A percentile compares a stretch with the other conserved stretches of the same genome.
Evolutionary conservation across 1,140 invertebrate genomes (phyloP).

Genomic region (Thalassaphorura encarpata): DNA sequence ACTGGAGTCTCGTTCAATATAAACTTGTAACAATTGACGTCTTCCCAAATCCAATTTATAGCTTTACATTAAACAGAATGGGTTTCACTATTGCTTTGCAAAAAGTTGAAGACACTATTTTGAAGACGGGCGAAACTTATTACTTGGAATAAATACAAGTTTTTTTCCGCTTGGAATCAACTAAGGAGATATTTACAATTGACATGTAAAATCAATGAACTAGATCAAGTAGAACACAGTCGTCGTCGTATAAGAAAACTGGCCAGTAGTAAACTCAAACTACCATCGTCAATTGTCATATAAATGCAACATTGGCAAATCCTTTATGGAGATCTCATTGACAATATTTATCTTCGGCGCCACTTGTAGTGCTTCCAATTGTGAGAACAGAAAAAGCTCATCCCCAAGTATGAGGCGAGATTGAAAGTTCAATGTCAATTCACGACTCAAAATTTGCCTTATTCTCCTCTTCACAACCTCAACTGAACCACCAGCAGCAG

Average conservation of each 20-base stretch:
- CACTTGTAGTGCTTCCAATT: background rate
- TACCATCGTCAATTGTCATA: background rate
- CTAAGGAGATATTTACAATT: background rate
- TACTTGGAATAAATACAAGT: background rate
- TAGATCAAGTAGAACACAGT: background rate
- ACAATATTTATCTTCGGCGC: too few relatives aligned
- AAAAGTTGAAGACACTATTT: background rate
- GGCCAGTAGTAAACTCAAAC: background rate
- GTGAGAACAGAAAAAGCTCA: background rate
- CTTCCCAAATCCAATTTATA: background rate
- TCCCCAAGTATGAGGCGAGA: too few relatives aligned
- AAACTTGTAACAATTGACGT: background rate
- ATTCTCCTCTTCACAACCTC: too few relatives aligned
- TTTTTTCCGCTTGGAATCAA: background rate
- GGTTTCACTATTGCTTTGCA: background rate
- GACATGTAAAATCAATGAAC: background rate
- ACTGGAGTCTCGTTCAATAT: too few relatives aligned
- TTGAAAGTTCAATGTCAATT: too few relatives aligned
- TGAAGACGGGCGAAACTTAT: background rate
- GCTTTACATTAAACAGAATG: background rate
- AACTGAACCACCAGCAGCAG: too few relatives aligned
- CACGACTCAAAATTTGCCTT: too few relatives aligned
- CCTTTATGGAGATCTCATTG: background rate
- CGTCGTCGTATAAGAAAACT: background rate
- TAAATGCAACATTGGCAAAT: background rate